Conservation (phyloP, 2,888 invertebrate genomes). For the Mythimna lalbum region DNA sequence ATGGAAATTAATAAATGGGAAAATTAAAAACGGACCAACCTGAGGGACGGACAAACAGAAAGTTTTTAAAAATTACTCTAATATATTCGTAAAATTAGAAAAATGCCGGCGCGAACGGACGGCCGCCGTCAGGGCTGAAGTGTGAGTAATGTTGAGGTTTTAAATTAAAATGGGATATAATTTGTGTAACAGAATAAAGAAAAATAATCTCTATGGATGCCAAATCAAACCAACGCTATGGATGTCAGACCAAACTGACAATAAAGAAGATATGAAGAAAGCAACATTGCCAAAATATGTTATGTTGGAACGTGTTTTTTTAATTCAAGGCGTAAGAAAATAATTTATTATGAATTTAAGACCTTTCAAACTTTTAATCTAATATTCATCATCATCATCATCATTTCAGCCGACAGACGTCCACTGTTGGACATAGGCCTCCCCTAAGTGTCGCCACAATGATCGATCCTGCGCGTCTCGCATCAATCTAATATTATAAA, state of each 20-base stretch:
- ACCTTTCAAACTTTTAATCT: too few species aligned
- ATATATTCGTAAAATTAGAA: constrained; percentile 62
- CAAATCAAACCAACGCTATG: too few species aligned
- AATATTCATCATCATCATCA: too few species aligned
- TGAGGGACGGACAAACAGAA: constrained; percentile 64
- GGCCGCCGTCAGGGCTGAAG: constrained; percentile 56
- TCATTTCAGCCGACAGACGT: too few species aligned
- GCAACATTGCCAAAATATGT: too few species aligned
- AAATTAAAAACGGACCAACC: constrained; percentile 71
- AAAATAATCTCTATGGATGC: too few species aligned
- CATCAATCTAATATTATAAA: too few species aligned
- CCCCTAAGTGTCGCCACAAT: too few species aligned
- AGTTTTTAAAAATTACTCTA: constrained; percentile 64
- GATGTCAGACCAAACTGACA: neutral
- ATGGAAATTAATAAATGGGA: constrained; percentile 76
- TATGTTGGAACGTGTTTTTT: neutral
- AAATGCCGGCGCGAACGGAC: constrained; percentile 38
- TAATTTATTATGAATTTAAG: neutral
- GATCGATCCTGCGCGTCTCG: too few species aligned
- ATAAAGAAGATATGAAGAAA: neutral
- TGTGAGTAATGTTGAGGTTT: constrained; percentile 68
- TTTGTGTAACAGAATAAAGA: constrained; percentile 13
- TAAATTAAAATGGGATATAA: constrained; percentile 70
- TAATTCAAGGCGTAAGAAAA: neutral
- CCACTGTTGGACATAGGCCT: too few species aligned